phyloP scores from a whole-genome alignment of 1,140 invertebrate species.

The Zaprionus nigranus region DNA sequence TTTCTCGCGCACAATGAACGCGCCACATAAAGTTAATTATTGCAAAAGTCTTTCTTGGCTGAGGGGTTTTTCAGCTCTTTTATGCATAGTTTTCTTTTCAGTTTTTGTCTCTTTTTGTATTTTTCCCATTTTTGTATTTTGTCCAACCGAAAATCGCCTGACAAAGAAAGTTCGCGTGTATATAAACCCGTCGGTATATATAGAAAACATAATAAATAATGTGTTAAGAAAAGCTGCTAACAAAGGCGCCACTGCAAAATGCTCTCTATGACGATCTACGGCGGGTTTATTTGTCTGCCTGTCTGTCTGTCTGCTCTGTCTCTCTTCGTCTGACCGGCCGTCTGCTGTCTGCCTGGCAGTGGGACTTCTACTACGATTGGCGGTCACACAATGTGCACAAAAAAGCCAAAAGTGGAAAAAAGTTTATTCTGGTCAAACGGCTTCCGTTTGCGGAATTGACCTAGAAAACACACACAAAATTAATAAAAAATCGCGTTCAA shows the following conservation, averaged over 20 bases:
- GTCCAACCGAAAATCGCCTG: slow-evolving; percentile 54
- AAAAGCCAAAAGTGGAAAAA: slow-evolving; percentile 67
- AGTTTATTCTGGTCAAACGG: slow-evolving; percentile 77
- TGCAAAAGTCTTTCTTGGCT: slow-evolving; percentile 31
- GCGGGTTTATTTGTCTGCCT: slow-evolving; percentile 20
- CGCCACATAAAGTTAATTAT: slow-evolving; percentile 62
- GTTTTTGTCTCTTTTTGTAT: slow-evolving; percentile 35
- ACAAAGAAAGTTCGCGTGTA: slow-evolving; percentile 66
- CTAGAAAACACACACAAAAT: slow-evolving; percentile 71
- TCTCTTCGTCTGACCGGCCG: background rate
- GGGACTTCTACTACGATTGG: slow-evolving; percentile 11
- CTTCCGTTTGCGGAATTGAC: slow-evolving; percentile 75
- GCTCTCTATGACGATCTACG: slow-evolving; percentile 26
- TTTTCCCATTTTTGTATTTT: slow-evolving; percentile 15
- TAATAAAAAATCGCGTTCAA: slow-evolving; percentile 62
- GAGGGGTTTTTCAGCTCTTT: slow-evolving; percentile 39
- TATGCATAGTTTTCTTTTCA: slow-evolving; percentile 41
- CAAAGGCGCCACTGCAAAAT: slow-evolving; percentile 61
- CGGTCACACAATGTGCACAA: slow-evolving; percentile 26
- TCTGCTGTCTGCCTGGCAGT: background rate
- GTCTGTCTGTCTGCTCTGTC: slow-evolving; percentile 2
- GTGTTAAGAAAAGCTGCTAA: slow-evolving; percentile 75
- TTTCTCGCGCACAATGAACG: slow-evolving; percentile 48
- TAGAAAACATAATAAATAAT: slow-evolving; percentile 73
- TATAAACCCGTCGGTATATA: slow-evolving; percentile 4